Base-by-base conservation (phyloP, 2,797 vertebrate species). In the Myotis planiceps region DNA sequence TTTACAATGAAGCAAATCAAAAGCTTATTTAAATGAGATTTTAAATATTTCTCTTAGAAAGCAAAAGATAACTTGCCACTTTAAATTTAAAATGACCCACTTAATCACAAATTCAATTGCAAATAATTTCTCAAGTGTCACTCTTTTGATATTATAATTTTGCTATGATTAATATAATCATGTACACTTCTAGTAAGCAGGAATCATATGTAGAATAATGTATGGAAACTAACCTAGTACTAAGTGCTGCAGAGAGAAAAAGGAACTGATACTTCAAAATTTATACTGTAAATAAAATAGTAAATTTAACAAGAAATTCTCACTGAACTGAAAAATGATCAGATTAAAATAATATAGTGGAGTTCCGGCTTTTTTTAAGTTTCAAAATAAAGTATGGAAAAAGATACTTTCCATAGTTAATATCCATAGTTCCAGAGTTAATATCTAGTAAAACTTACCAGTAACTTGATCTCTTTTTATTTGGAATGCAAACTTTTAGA, bases 31-130 rank as follows among this genome's bases (percentile, higher is more conserved):
- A 92, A 90, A 80, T 60, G 8, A 7, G 8, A 72, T 34, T 79
- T 93, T 69, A 47, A 88, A 82, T 74, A 71, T 69, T 92, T 72
- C 21, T 85, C 21, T 65, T 37, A 76, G 15, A 88, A 93, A 79
- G 49, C 5, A 96, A 92, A 85, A 45, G 37, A 63, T n/a, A 87
- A 75, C 8, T 91, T 69, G 3, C 2, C 2, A 79, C 21, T 76
- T 90, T 82, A 69, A 88, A 47, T 68, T 88, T 21, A 88, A 89
- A 83, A 69, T 60, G 27, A 53, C 0, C 21, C n/a, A n/a, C 10
- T 66, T 69, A 66, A 51, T 58, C 13, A 85, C 15, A 63, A 55
- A 82, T 78, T 32, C 47, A 85, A 45, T 47, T 47, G 29, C 18
- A 86, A n/a, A 32, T 51, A 39, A 29, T 18, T 79, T 88, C 6